Evolutionary conservation across 2,113 vertebrate species (phyloP).

Genomic region (Sylvietta virens): DNA sequence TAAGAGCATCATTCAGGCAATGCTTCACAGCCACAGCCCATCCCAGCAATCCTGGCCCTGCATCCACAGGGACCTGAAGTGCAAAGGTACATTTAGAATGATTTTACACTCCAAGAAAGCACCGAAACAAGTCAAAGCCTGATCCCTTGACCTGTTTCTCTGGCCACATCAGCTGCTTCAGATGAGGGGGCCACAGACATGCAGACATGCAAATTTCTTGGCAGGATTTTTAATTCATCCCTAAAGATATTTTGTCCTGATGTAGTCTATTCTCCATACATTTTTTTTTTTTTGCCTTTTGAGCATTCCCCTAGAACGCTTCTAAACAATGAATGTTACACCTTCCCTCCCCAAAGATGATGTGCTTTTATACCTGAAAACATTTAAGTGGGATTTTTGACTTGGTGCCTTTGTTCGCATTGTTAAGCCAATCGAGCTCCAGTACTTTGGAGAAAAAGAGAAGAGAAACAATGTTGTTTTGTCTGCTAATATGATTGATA

Average conservation of each 20-base stretch:
- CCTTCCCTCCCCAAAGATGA: constrained; percentile 12
- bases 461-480: constrained; percentile 56
- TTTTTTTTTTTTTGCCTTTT: background rate
- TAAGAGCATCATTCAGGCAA: background rate
- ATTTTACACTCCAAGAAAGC: background rate
- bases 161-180: background rate
- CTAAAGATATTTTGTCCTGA: background rate
- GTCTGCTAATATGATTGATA: constrained; percentile 64
- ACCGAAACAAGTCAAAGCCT: background rate
- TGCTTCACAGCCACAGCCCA: background rate
- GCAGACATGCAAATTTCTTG: background rate
- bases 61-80: background rate
- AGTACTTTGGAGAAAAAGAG: constrained; percentile 34
- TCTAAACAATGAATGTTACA: constrained; percentile 32
- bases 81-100: background rate
- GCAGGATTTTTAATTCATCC: background rate
- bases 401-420: background rate
- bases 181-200: background rate
- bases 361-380: constrained; percentile 35
- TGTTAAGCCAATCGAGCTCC: constrained; percentile 6
- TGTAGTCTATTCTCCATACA: fast-evolving
- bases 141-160: background rate
- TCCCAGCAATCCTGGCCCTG: background rate
- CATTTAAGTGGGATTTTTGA: constrained; percentile 40
- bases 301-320: background rate